These are phyloP conservation scores for Drosophila pseudoobscura DNA, from an alignment of 1,140 invertebrate genomes.

Conservation along the genomic window DNA sequence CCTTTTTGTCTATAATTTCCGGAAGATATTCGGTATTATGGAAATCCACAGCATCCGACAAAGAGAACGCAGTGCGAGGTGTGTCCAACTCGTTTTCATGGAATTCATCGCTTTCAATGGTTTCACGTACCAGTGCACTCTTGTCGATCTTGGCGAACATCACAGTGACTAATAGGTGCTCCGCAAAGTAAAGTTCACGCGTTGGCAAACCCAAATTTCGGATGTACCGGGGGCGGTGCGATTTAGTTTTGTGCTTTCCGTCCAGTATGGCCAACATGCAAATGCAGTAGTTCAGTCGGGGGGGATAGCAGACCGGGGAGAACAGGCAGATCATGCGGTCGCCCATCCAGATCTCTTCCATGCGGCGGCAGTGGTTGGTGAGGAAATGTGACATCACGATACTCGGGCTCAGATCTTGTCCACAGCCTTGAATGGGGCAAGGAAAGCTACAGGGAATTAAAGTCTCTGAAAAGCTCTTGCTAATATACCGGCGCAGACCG, in stretches of 20 bases:
- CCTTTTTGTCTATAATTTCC: too few relatives aligned
- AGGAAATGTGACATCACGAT: constrained; percentile 22
- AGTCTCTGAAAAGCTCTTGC: fast-evolving
- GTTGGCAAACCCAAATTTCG: constrained; percentile 7
- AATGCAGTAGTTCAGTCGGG: constrained; percentile 6
- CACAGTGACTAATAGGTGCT: constrained; percentile 7
- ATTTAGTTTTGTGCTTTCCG: background rate
- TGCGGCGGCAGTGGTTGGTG: constrained; percentile 18
- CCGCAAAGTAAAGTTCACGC: constrained; percentile 11
- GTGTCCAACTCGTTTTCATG: too few relatives aligned
- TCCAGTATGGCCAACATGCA: constrained; percentile 8
- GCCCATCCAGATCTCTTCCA: constrained; percentile 24
- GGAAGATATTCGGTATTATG: too few relatives aligned
- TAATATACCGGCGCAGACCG: background rate
- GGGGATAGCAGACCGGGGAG: constrained; percentile 10
- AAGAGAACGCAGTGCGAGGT: too few relatives aligned
- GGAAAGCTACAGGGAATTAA: fast-evolving
- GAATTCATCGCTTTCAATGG: too few relatives aligned
- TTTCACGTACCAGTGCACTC: background rate
- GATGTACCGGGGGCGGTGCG: background rate
- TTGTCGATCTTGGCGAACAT: constrained; percentile 19
- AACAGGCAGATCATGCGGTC: constrained; percentile 15
- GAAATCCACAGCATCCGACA: too few relatives aligned
- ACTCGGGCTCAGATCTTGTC: background rate
- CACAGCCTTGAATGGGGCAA: constrained; percentile 17